Evolutionary conservation across 2,888 invertebrate species (phyloP).

Genomic region (Crossocerus cetratus): DNA sequence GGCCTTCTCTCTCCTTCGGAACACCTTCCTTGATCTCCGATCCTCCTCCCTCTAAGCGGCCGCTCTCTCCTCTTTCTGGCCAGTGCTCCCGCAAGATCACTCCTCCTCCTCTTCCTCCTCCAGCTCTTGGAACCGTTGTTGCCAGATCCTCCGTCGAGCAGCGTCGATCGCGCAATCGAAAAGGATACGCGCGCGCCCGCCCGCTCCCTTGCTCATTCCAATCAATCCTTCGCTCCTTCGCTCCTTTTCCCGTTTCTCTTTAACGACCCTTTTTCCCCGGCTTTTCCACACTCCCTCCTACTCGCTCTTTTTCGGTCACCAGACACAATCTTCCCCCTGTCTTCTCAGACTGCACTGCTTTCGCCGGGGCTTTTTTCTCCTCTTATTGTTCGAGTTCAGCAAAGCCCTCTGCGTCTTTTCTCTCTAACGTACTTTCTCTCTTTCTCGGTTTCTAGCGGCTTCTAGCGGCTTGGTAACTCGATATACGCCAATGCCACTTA

Average conservation of each 20-base stretch:
- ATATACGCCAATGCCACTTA: too few species aligned
- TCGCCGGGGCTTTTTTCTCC: too few species aligned
- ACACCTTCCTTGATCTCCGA: slow-evolving; percentile 26
- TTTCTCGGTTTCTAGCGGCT: too few species aligned
- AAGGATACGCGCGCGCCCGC: slow-evolving; percentile 46
- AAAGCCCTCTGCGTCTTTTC: too few species aligned
- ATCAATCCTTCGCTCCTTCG: slow-evolving; percentile 10
- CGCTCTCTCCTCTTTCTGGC: slow-evolving; percentile 56
- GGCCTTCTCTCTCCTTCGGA: slow-evolving; percentile 10
- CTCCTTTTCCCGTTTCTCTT: background rate
- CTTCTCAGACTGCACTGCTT: too few species aligned
- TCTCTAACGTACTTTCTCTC: too few species aligned
- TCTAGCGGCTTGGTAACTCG: too few species aligned
- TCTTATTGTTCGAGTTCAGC: too few species aligned
- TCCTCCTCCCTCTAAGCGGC: slow-evolving; percentile 31
- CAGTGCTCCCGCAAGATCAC: slow-evolving; percentile 61
- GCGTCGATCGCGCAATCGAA: slow-evolving; percentile 56
- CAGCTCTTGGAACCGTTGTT: slow-evolving; percentile 57
- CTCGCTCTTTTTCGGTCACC: too few species aligned
- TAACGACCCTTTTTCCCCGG: background rate
- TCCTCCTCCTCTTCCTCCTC: too few species aligned
- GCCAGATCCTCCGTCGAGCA: slow-evolving; percentile 68
- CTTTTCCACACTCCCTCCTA: too few species aligned
- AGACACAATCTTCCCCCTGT: too few species aligned
- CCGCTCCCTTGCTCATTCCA: slow-evolving; percentile 20